Percentiles rank a stretch among this genome's conserved stretches.
These are phyloP conservation scores for Trachymyrmex septentrionalis DNA, from an alignment of 1,140 invertebrate genomes.

Conservation along the genomic window DNA sequence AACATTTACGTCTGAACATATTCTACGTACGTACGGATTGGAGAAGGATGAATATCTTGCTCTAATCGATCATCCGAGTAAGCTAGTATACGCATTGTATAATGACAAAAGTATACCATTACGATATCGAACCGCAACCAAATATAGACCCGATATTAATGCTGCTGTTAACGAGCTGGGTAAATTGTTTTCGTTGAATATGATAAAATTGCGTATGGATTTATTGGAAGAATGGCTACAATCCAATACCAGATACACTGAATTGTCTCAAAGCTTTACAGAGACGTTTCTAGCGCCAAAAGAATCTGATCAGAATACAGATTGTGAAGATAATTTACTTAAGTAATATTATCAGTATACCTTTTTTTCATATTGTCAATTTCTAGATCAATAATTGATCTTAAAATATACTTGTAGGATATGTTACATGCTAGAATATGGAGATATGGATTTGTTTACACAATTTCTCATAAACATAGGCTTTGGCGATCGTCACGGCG, in stretches of 20 bases:
- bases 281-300: conserved; percentile 68
- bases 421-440: conserved; percentile 83
- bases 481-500: conserved; percentile 74
- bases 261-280: conserved; percentile 76
- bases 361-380: background rate
- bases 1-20: conserved; percentile 81
- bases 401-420: conserved; percentile 77
- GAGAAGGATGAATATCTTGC: conserved; percentile 80
- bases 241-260: conserved; percentile 72
- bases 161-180: conserved; percentile 78
- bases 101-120: conserved; percentile 83
- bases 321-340: conserved; percentile 79
- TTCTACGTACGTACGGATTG: conserved; percentile 82
- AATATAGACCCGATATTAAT: conserved; percentile 83
- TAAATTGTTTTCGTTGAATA: conserved; percentile 79
- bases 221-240: conserved; percentile 84
- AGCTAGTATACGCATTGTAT: conserved; percentile 83
- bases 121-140: conserved; percentile 73
- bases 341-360: conserved; percentile 69
- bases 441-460: conserved; percentile 66
- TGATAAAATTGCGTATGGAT: conserved; percentile 78
- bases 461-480: conserved; percentile 81
- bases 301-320: conserved; percentile 57
- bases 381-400: background rate
- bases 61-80: conserved; percentile 77